phyloP scores from a whole-genome alignment of 2,888 invertebrate species.

The Megamerina dolium region DNA sequence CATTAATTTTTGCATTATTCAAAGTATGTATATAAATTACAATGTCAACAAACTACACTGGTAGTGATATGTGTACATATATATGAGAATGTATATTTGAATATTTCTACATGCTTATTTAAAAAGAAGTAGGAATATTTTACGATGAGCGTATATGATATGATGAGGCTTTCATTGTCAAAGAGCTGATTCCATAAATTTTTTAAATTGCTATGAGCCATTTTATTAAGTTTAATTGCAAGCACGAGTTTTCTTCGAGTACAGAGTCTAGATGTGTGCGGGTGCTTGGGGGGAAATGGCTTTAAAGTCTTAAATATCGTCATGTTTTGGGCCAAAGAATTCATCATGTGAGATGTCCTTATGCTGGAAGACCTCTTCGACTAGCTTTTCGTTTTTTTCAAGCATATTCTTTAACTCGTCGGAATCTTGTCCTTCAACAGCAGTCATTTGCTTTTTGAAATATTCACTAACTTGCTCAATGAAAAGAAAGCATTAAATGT shows the following conservation, averaged over 20 bases:
- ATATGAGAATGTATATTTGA: too few relatives aligned
- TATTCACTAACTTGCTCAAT: conserved; percentile 77
- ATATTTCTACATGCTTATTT: too few relatives aligned
- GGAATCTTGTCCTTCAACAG: conserved; percentile 68
- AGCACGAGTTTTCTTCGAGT: too few relatives aligned
- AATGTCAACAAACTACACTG: conserved; percentile 4
- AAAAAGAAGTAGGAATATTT: too few relatives aligned
- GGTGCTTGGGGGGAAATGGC: not conserved
- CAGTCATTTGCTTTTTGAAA: conserved; percentile 84
- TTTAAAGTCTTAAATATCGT: conserved; percentile 92
- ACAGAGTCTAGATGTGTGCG: not conserved
- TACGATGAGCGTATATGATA: too few relatives aligned
- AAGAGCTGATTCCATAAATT: too few relatives aligned
- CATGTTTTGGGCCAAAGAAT: conserved; percentile 95
- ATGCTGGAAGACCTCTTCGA: conserved; percentile 95
- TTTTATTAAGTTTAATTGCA: not conserved
- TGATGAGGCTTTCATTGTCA: too few relatives aligned
- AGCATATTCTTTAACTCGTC: conserved; percentile 78
- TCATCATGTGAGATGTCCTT: conserved; percentile 96
- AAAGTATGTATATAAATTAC: conserved; percentile 7
- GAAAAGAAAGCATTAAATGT: conserved; percentile 5
- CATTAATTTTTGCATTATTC: too few relatives aligned
- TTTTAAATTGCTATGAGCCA: too few relatives aligned
- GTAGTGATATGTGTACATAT: too few relatives aligned
- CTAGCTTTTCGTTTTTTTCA: conserved; percentile 84